Evolutionary conservation across 2,113 vertebrate species (phyloP).

Genomic region (Cyanoramphus novaezelandiae): DNA sequence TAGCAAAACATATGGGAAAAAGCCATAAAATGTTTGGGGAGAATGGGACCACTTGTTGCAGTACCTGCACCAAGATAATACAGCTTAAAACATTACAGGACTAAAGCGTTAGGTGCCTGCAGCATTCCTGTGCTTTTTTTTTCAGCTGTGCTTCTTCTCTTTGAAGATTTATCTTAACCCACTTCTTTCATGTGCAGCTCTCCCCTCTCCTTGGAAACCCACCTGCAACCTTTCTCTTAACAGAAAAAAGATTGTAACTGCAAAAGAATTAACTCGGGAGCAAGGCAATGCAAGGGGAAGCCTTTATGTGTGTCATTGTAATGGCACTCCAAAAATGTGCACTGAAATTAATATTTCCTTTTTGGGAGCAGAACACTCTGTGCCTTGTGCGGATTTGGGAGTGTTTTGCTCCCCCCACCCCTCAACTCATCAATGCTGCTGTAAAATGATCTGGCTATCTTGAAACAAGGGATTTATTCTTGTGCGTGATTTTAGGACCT

Average conservation of each 20-base stretch:
- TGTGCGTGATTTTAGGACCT: background rate
- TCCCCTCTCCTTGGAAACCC: background rate
- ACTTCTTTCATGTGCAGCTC: background rate
- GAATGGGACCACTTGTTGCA: background rate
- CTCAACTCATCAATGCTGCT: background rate
- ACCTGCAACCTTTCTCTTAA: background rate
- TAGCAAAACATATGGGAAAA: background rate
- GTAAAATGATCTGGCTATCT: background rate
- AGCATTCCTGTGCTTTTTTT: background rate
- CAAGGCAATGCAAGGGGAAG: background rate
- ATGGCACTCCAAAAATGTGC: conserved; percentile 43
- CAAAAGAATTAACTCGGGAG: background rate
- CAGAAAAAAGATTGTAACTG: background rate
- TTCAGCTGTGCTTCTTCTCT: background rate
- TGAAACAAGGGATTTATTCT: conserved; percentile 5
- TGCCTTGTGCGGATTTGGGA: conserved; percentile 23
- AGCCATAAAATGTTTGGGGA: background rate
- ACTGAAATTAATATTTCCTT: conserved; percentile 52
- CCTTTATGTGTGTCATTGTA: conserved; percentile 15
- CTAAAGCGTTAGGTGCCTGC: background rate
- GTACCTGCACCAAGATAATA: background rate
- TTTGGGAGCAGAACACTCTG: conserved; percentile 15
- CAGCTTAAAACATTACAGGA: background rate
- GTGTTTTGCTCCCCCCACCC: background rate
- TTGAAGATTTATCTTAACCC: background rate